phyloP scores from a whole-genome alignment of 2,113 vertebrate species.

The Aspidoscelis tigris region DNA sequence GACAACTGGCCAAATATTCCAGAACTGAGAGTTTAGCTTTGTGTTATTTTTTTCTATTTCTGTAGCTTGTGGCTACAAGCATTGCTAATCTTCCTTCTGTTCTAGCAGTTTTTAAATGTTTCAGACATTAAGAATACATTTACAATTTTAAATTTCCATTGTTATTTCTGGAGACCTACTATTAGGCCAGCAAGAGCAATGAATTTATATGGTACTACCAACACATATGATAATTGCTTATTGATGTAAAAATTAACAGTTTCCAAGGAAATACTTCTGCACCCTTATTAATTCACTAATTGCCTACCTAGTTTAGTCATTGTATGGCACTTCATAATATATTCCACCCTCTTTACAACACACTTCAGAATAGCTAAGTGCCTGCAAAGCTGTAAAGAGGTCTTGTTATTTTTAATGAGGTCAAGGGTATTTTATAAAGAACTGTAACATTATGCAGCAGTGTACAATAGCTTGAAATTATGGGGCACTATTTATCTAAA shows the following conservation, averaged over 20 bases:
- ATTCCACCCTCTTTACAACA: conserved; percentile 50
- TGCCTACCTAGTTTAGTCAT: conserved; percentile 53
- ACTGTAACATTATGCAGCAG: conserved; percentile 33
- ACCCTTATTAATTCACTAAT: conserved; percentile 64
- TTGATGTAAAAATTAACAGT: conserved; percentile 64
- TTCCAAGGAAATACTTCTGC: conserved; percentile 52
- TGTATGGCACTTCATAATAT: conserved; percentile 52
- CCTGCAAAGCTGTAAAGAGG: conserved; percentile 52
- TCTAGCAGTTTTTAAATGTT: conserved; percentile 33
- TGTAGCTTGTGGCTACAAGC: not conserved
- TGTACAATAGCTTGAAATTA: conserved; percentile 9
- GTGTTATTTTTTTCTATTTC: not conserved
- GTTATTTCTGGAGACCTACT: conserved; percentile 23
- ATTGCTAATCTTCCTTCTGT: conserved; percentile 23
- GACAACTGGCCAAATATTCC: too few relatives aligned
- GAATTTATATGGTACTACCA: conserved; percentile 45
- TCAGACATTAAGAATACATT: conserved; percentile 48
- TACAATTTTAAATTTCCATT: conserved; percentile 26
- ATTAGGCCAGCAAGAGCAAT: conserved; percentile 32
- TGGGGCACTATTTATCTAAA: conserved; percentile 7
- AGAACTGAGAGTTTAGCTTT: too few relatives aligned
- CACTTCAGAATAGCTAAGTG: conserved; percentile 36
- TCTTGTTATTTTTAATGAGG: conserved; percentile 50
- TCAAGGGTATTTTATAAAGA: conserved; percentile 26
- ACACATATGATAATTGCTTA: conserved; percentile 34